These are phyloP conservation scores for Sinohyriopsis cumingii DNA, from an alignment of 2,888 invertebrate species.

Conservation along the genomic window DNA sequence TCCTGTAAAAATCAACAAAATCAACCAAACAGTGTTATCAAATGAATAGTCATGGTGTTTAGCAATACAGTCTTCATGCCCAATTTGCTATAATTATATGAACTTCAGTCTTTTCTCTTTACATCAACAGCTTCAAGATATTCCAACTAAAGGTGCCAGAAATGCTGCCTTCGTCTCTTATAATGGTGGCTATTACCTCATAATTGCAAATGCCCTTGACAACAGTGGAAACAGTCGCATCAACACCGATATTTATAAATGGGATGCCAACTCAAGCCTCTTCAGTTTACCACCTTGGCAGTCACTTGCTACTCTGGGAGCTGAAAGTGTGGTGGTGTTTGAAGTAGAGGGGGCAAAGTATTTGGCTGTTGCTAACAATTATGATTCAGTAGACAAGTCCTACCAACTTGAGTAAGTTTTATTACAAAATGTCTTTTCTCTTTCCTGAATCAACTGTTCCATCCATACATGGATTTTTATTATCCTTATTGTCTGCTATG, in stretches of 20 bases:
- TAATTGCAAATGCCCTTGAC: slow-evolving; percentile 60
- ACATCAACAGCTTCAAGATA: slow-evolving; percentile 59
- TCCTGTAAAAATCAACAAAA: no score
- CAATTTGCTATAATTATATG: background rate
- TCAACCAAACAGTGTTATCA: no score
- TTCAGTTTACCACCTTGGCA: slow-evolving; percentile 53
- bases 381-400: slow-evolving; percentile 45
- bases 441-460: no score
- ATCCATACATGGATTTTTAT: background rate
- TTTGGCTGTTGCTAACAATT: slow-evolving; percentile 62
- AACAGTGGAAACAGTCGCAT: slow-evolving; percentile 55
- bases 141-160: slow-evolving; percentile 57
- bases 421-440: background rate
- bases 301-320: slow-evolving; percentile 56
- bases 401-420: slow-evolving; percentile 52
- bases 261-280: slow-evolving; percentile 49
- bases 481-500: background rate
- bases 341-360: slow-evolving; percentile 49
- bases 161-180: slow-evolving; percentile 56
- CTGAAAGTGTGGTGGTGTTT: slow-evolving; percentile 50
- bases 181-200: slow-evolving; percentile 48
- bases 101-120: background rate
- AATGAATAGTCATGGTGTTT: background rate
- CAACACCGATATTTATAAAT: slow-evolving; percentile 56
- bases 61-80: background rate